Conservation (phyloP, 30 jellyfish, hydroid and myxozoan genomes). For the Chrysaora quinquecirrha region DNA sequence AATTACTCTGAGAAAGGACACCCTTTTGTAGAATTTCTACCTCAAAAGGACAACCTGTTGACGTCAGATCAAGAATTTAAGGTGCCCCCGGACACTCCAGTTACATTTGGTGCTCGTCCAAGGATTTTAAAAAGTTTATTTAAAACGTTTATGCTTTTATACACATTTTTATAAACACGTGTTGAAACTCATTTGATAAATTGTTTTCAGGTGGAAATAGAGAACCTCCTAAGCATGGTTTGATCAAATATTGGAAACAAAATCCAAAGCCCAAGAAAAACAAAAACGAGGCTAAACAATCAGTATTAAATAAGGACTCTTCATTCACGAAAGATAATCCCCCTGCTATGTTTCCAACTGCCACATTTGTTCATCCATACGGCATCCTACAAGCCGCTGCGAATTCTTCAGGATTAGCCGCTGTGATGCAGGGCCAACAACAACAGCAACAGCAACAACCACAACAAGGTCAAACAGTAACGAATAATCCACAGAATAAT, state of each 20-base stretch:
- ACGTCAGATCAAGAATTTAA: too few relatives aligned
- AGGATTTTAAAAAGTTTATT: too few relatives aligned
- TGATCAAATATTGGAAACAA: conserved; percentile 83
- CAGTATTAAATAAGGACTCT: conserved; percentile 31
- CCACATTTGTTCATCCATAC: conserved; percentile 80
- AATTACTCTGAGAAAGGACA: too few relatives aligned
- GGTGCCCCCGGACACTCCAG: too few relatives aligned
- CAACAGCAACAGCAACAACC: conserved; percentile 75
- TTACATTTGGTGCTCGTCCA: too few relatives aligned
- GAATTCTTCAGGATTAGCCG: conserved; percentile 90
- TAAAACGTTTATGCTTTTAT: too few relatives aligned
- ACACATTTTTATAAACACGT: too few relatives aligned
- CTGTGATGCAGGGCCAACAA: conserved; percentile 84
- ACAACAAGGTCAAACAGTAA: conserved; percentile 36
- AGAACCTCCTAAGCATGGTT: conserved; percentile 98
- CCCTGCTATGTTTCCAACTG: conserved; percentile 48
- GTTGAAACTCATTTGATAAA: neutral
- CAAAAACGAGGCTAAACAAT: conserved; percentile 20
- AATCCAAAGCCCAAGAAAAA: conserved; percentile 87
- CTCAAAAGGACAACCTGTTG: too few relatives aligned
- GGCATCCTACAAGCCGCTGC: conserved; percentile 96
- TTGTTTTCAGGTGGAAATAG: conserved; percentile 93
- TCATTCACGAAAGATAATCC: conserved; percentile 37
- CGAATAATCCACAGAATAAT: conserved; percentile 19
- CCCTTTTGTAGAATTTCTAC: too few relatives aligned